A percentile compares a stretch with the other conserved stretches of the same genome.
Evolutionary conservation across 2,888 invertebrate genomes (phyloP).

Genomic region (Monopis laevigella): DNA sequence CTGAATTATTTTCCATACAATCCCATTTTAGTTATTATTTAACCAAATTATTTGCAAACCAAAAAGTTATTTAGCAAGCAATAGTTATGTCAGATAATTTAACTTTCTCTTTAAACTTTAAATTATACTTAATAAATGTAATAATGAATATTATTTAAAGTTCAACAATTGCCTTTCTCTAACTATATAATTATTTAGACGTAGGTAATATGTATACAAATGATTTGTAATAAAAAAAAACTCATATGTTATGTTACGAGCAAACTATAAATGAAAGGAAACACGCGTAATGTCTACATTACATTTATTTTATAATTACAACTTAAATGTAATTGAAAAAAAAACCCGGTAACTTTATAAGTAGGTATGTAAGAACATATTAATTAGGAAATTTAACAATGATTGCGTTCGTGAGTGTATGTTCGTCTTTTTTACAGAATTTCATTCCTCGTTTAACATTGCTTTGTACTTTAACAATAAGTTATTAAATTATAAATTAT

Average conservation of each 20-base stretch:
- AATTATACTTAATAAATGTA: background rate
- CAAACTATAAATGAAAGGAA: no score
- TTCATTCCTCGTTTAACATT: background rate
- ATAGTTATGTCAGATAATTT: no score
- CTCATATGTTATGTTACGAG: no score
- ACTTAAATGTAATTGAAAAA: slow-evolving; percentile 7
- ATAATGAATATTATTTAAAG: slow-evolving; percentile 6
- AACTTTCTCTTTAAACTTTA: background rate
- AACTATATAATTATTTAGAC: no score
- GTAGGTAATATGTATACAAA: no score
- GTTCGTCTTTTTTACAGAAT: background rate
- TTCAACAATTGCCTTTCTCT: slow-evolving; percentile 10
- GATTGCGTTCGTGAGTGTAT: slow-evolving; percentile 7
- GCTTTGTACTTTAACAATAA: background rate
- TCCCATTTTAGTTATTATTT: no score
- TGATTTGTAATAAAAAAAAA: no score
- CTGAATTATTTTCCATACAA: no score
- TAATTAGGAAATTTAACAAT: slow-evolving; percentile 13
- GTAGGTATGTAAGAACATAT: no score
- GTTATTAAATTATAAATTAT: slow-evolving; percentile 2
- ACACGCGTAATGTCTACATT: background rate
- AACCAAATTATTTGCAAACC: no score
- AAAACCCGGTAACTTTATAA: slow-evolving; percentile 6
- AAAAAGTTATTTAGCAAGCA: no score
- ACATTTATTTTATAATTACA: slow-evolving; percentile 5